Conservation (phyloP, 2,888 invertebrate species). For the Nomada fucata region DNA sequence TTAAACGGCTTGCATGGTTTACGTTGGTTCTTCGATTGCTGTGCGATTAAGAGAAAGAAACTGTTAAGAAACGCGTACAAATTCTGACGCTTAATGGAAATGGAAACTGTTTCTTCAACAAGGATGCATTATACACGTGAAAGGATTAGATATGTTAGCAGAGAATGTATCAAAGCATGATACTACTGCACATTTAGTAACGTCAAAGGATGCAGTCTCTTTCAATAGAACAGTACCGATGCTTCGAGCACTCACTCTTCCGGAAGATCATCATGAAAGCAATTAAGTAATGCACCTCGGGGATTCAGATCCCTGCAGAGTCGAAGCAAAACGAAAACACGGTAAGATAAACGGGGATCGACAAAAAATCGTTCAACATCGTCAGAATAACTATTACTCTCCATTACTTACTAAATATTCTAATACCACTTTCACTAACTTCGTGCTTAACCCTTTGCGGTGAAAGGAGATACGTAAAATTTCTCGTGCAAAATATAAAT, state of each 20-base stretch:
- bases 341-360: conserved; percentile 66
- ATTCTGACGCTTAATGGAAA: too few relatives aligned
- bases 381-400: conserved; percentile 41
- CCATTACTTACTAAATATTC: conserved; percentile 5
- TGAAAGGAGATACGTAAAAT: too few relatives aligned
- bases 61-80: too few relatives aligned
- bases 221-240: conserved; percentile 39
- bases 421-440: too few relatives aligned
- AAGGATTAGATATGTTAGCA: neutral
- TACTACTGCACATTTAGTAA: neutral
- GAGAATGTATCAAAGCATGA: neutral
- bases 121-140: neutral
- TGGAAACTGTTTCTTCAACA: too few relatives aligned
- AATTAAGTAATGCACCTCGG: conserved; percentile 76
- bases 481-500: too few relatives aligned
- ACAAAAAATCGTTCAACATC: conserved; percentile 43
- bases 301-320: conserved; percentile 56
- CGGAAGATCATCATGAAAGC: conserved; percentile 72
- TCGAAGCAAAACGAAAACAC: conserved; percentile 55
- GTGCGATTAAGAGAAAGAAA: too few relatives aligned
- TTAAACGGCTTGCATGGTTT: too few relatives aligned
- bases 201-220: conserved; percentile 7
- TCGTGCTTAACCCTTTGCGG: too few relatives aligned
- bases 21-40: too few relatives aligned
- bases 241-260: conserved; percentile 50